Evolutionary conservation across 2,113 vertebrate species (phyloP).

Genomic region (Leiothrix lutea): DNA sequence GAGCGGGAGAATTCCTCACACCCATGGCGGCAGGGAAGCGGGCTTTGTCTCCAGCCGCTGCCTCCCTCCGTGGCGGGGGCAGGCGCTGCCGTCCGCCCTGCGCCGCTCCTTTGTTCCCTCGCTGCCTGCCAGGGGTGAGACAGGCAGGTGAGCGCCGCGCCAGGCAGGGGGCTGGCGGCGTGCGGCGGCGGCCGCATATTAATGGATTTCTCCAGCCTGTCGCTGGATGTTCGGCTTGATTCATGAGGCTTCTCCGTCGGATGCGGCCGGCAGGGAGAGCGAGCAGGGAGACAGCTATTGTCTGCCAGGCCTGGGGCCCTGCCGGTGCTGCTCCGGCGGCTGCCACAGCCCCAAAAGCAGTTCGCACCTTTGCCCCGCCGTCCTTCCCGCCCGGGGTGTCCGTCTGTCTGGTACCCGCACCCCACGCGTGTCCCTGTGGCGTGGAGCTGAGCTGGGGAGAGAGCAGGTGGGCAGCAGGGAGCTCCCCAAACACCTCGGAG

Average conservation of each 20-base stretch:
- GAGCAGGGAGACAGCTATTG: background rate
- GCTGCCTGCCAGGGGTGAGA: slow-evolving; percentile 30
- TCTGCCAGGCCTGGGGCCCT: background rate
- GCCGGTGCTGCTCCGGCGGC: background rate
- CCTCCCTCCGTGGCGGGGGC: slow-evolving; percentile 15
- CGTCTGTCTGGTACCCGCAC: background rate
- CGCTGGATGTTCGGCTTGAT: slow-evolving; percentile 23
- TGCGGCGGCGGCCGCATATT: slow-evolving; percentile 15
- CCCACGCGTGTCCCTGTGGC: rapidly evolving
- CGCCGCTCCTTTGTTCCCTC: slow-evolving; percentile 44
- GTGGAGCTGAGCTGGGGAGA: background rate
- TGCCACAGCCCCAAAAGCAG: background rate
- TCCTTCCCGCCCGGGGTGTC: background rate
- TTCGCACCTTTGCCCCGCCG: background rate
- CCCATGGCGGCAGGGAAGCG: background rate
- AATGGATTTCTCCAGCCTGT: slow-evolving; percentile 27
- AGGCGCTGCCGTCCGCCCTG: background rate
- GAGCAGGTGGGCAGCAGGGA: background rate
- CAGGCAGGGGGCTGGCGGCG: background rate
- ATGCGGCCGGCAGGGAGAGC: background rate
- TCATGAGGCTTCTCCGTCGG: slow-evolving; percentile 7
- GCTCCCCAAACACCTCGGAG: background rate
- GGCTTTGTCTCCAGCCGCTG: slow-evolving; percentile 21
- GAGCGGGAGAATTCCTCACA: slow-evolving; percentile 26
- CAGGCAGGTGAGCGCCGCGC: slow-evolving; percentile 47